phyloP scores from a whole-genome alignment of 2,113 vertebrate species.

The Dicerorhinus sumatrensis region DNA sequence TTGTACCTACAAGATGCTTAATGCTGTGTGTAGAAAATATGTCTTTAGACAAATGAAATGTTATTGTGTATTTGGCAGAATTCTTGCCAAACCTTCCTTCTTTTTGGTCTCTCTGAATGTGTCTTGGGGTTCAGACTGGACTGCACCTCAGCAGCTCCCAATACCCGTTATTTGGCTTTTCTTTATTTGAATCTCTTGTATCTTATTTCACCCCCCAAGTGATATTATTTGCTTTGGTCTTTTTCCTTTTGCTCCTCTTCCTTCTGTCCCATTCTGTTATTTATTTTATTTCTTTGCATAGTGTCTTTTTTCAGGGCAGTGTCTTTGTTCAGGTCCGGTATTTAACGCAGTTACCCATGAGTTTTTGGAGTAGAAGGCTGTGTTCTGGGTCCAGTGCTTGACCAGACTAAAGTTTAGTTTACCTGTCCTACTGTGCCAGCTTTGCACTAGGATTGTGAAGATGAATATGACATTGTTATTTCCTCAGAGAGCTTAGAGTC shows the following conservation, averaged over 20 bases:
- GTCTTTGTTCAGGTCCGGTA: background rate
- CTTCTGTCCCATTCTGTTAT: background rate
- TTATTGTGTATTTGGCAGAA: conserved; percentile 32
- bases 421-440: background rate
- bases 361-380: background rate
- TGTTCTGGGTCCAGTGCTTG: background rate
- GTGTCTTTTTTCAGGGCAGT: background rate
- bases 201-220: background rate
- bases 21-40: conserved; percentile 28
- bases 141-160: background rate
- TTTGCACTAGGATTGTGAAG: conserved; percentile 19
- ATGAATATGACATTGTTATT: conserved; percentile 1
- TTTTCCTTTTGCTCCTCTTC: background rate
- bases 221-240: background rate
- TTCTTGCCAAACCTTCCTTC: conserved; percentile 4
- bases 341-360: background rate
- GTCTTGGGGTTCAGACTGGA: background rate
- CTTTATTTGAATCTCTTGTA: background rate
- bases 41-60: conserved; percentile 34
- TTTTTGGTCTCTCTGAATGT: background rate
- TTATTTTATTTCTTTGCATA: conserved; percentile 42
- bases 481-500: background rate
- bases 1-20: background rate
- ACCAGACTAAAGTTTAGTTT: conserved; percentile 16
- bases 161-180: background rate